Evolutionary conservation across 2,888 invertebrate species (phyloP), one percentile per base, ranked within the genome.

Genomic region (Anorthoa munda): DNA sequence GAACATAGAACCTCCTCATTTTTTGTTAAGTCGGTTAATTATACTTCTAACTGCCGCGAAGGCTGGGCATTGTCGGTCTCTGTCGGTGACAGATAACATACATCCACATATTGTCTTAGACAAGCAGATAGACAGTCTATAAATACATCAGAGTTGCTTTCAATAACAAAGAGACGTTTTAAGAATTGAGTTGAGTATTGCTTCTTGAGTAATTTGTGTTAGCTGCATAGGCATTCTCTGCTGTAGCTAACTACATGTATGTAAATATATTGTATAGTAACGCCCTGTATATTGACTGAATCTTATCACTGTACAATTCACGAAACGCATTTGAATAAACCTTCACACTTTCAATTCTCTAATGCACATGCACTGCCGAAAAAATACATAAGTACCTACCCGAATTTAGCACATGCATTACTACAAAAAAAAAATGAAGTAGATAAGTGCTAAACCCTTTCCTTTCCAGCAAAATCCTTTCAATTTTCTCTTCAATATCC

Each of bases 401-500:
- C 4, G 4, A 7, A n/a, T 1, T 9, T 9, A 23, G 5, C 31
- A 2, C 11, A 21, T 26, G n/a, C 7, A 60, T 15, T 21, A 51
- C 15, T 39, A n/a, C n/a, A 7, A 23, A 55, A 66, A 48, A 48
- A 61, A 60, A 18, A 18, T 18, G 11, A 17, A n/a, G 23, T 59
- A 39, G 39, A 9, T 31, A 31, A 7, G 31, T 31, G 31, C 55
- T 31, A n/a, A n/a, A 45, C n/a, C 46, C 12, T 12, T 31, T 7
- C 2, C 17, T 46, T n/a, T 17, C 45, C 63, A 3, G 15, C 39
- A 17, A 15, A 46, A 23, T 48, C 48, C 45, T 26, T 63, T 17
- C 26, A 21, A 58, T 72, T 53, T 60, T 60, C 15, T 61, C 31
- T 59, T 39, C 53, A 23, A 39, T 48, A 75, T 77, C 50, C 53